Conservation (phyloP, 1,140 invertebrate species). For the Tribolium castaneum region DNA sequence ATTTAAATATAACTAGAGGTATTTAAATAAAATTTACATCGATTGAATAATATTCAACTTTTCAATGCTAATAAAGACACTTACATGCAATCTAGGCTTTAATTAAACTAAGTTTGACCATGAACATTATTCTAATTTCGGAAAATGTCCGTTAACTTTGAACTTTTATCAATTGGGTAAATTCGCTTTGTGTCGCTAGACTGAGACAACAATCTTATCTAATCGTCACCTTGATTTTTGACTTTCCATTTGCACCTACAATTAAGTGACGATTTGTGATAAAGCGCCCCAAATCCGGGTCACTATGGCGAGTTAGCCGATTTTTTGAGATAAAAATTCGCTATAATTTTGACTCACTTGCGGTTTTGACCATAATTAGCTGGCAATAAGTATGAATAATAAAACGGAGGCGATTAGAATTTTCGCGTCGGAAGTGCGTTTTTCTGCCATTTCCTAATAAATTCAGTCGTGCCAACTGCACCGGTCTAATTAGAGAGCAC, state of each 20-base stretch:
- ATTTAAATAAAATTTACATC: conserved; percentile 32
- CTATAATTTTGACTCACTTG: no score
- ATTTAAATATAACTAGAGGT: conserved; percentile 11
- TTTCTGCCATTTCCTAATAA: neutral
- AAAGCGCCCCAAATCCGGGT: neutral
- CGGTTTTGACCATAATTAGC: no score
- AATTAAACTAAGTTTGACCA: neutral
- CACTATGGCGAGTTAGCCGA: neutral
- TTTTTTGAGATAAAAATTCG: no score
- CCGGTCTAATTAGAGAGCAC: neutral
- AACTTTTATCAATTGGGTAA: no score
- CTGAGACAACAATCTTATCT: no score
- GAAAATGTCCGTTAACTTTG: neutral
- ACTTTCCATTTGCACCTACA: no score
- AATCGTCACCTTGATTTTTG: no score
- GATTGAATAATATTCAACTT: conserved; percentile 29
- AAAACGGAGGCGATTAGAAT: neutral
- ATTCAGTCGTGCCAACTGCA: neutral
- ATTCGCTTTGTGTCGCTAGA: no score
- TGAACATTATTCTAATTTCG: neutral
- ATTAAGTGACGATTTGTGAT: neutral
- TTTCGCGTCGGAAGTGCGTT: neutral
- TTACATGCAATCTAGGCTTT: neutral
- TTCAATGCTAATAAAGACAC: conserved; percentile 10
- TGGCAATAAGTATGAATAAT: no score